Evolutionary conservation across 2,888 invertebrate species (phyloP), one percentile per base, ranked within the genome.

Genomic region (Andrena chrysosceles): DNA sequence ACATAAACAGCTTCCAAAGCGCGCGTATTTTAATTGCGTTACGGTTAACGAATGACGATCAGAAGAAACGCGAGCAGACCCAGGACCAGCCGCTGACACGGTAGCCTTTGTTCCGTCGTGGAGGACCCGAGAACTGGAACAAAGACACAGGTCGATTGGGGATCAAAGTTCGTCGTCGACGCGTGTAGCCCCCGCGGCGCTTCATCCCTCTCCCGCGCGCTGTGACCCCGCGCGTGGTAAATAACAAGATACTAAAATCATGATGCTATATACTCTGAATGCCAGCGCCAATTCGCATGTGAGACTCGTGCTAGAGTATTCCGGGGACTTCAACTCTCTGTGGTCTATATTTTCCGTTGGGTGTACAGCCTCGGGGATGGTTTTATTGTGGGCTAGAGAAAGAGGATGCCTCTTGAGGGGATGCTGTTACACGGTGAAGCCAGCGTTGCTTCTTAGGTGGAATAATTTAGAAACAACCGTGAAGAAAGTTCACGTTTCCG

Each of bases 1-100:
- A 91, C 91, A 91, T 91, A 91, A 90, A 92, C 90, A 91, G 92
- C 89, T 91, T 42, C 91, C 90, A 91, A 92, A 92, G 91, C 91
- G 91, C 91, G 90, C 90, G 83, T 84, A 81, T 80, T 77, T 70
- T 48, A 77, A 87, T 91, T 56, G 90, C 88, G 89, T 85, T 90
- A 84, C 78, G 79, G 71, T 85, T 89, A 88, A 85, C 87, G 85
- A 85, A 90, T 87, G 88, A 85, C 86, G 86, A 91, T 86, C 89
- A 88, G 89, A 75, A 90, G 88, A 82, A 89, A 85, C 84, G 86
- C 85, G 79, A 91, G 83, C 84, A 90, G 87, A 87, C 84, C 89
- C 84, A 91, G 85, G 52, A 90, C 75, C 78, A 91, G 83, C 84
- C 83, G 86, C 78, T 84, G 76, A 13, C 86, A 84, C 69, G 87